Base-by-base conservation (phyloP, 2,888 invertebrate species). In the Neoitamus cyanurus region DNA sequence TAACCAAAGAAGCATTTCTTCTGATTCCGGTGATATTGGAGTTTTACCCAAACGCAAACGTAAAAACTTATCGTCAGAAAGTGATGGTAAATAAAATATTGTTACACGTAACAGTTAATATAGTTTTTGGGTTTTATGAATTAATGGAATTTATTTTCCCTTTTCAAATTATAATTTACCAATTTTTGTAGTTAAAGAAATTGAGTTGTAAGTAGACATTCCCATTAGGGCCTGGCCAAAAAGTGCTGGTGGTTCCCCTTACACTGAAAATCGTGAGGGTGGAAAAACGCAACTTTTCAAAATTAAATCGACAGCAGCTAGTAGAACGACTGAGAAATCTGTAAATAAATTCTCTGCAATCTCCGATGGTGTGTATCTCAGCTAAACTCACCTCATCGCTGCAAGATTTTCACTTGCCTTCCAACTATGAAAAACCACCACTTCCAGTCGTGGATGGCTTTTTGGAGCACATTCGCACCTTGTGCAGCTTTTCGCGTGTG, bases 91-190 rank as follows among this genome's bases (percentile, higher is more conserved):
- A 70, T 70, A 70, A 70, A 70, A 70, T 30, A 70, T 70, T 70
- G 30, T 70, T 70, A 70, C 70, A 70, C 70, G 28, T 70, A 70
- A 68, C 20, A 68, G 6, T 48, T 48, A 48, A 15, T 48, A 48
- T 68, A 68, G 11, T 68, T 68, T 68, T 68, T 68, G 20, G 20
- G 20, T 68, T 68, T 68, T 6, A n/a, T 68, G 3, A 48, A 48
- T 48, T 70, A 70, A 70, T 70, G 6, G 28, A 6, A 25, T 70
- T 30, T 70, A 25, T 70, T 70, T 70, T 70, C 70, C 70, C 30
- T 70, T 70, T 70, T 70, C 1, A 70, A 70, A 70, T 70, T 70
- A 70, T 28, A 70, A 70, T 70, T 70, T 70, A 70, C 70, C n/a
- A n/a, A n/a, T n/a, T n/a, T n/a, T n/a, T n/a, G n/a, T n/a, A n/a